phyloP scores from a whole-genome alignment of 2,113 vertebrate genomes.

The Rousettus leschenaultii region DNA sequence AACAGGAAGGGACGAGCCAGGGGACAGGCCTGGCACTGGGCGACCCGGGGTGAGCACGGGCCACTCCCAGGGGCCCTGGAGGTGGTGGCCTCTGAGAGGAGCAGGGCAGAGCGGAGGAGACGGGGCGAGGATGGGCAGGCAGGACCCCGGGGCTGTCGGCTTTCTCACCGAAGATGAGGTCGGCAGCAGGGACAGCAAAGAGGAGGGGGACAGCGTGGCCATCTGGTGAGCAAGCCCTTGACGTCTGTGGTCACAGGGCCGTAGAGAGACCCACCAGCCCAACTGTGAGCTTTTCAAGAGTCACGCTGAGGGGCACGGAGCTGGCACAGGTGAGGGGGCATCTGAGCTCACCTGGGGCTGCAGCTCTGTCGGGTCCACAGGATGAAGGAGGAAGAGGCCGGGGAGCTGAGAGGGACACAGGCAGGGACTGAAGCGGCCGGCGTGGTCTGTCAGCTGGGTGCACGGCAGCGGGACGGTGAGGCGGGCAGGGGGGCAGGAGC shows the following conservation, averaged over 20 bases:
- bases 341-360: background rate
- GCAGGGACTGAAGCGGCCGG: rapidly evolving
- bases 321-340: rapidly evolving
- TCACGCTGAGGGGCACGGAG: background rate
- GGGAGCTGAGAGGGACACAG: background rate
- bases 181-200: background rate
- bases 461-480: background rate
- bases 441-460: rapidly evolving
- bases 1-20: no score
- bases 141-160: background rate
- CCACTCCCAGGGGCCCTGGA: no score
- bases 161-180: background rate
- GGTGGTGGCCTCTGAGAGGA: background rate
- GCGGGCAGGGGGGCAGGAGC: no score
- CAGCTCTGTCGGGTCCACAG: no score
- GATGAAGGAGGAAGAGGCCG: background rate
- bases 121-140: background rate
- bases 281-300: no score
- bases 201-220: background rate
- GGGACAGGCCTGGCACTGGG: no score
- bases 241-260: rapidly evolving
- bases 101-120: background rate
- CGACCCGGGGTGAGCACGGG: rapidly evolving
- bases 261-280: rapidly evolving
- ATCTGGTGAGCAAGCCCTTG: background rate